Base-by-base conservation (phyloP, 2,888 invertebrate genomes). In the Lysandra bellargus region DNA sequence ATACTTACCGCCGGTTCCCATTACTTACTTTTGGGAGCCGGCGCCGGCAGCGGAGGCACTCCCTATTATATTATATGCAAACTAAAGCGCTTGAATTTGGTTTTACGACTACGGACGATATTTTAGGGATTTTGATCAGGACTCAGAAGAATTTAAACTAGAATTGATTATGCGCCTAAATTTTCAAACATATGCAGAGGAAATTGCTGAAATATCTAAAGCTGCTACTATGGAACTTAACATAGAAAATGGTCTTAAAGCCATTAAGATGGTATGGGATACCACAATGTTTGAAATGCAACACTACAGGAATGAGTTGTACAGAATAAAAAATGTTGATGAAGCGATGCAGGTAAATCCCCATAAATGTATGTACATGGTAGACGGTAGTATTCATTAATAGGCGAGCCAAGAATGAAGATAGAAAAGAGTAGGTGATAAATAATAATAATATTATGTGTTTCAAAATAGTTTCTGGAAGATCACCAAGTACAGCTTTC, bases 171-270 rank as follows among this genome's bases (percentile, higher is more conserved):
- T 98, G 85, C 95, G 96, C 40, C 96, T 98, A 91, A 96, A 97
- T 84, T 97, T 98, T 93, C 97, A 98, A 93, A 96, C 96, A 78
- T 97, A 96, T 87, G 96, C 97, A 7, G 98, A 98, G 7, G 96
- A 97, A 81, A 98, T 98, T 83, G 95, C 96, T 83, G 98, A 98
- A 85, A 97, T 98, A 83, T 98, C 98, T 0, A 97, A 97, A 84
- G 97, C 98, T 3, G 98, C 98, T 14, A 97, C 97, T 1, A 98
- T 98, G 96, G 98, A 98, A 89, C 88, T 98, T 78, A 96, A 96
- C 84, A 98, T 98, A 84, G 98, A 98, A 92, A 96, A 96, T 87
- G 96, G 96, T n/a, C 90, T 98, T 33, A 96, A 96, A 87, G 95
- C 95, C 44, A 98, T 98, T 78, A 92, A 94, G 37, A 95, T 96